These are phyloP conservation scores for Catotricha subobsoleta DNA, from an alignment of 2,888 invertebrate species.

Conservation along the genomic window DNA sequence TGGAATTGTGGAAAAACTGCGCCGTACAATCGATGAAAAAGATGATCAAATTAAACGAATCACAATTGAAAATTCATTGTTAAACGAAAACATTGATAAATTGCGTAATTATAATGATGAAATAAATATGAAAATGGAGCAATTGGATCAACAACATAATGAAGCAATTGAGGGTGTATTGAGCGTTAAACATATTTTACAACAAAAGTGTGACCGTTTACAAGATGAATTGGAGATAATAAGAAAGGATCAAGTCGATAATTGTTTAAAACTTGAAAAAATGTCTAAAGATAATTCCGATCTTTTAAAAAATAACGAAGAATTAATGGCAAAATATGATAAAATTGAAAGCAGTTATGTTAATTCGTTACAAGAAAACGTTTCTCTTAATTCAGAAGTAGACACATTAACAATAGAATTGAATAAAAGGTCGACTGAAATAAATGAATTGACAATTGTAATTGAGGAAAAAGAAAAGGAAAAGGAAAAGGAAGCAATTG, in stretches of 20 bases:
- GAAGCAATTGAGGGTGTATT: constrained; percentile 43
- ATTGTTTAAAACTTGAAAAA: constrained; percentile 17
- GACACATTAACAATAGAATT: constrained; percentile 28
- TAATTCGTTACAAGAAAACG: constrained; percentile 25
- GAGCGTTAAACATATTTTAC: constrained; percentile 35
- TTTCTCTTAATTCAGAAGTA: constrained; percentile 28
- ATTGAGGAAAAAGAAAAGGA: constrained; percentile 17
- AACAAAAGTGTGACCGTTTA: constrained; percentile 33
- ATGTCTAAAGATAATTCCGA: constrained; percentile 8
- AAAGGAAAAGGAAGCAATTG: constrained; percentile 14
- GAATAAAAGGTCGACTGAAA: constrained; percentile 10
- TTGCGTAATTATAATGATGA: constrained; percentile 31
- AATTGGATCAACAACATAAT: constrained; percentile 55
- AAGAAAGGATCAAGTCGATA: constrained; percentile 18
- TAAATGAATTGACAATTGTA: constrained; percentile 19
- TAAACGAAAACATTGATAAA: constrained; percentile 30
- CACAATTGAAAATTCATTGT: constrained; percentile 31
- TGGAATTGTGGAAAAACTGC: constrained; percentile 28
- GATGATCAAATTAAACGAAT: constrained; percentile 22
- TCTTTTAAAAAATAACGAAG: constrained; percentile 18
- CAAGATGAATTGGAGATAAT: constrained; percentile 26
- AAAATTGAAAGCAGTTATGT: background rate
- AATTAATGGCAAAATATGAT: constrained; percentile 12
- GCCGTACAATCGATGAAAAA: constrained; percentile 32
- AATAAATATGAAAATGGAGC: constrained; percentile 40